A percentile compares a stretch with the other conserved stretches of the same genome.
phyloP scores from a whole-genome alignment of 2,888 invertebrate species.

The Labia minor region DNA sequence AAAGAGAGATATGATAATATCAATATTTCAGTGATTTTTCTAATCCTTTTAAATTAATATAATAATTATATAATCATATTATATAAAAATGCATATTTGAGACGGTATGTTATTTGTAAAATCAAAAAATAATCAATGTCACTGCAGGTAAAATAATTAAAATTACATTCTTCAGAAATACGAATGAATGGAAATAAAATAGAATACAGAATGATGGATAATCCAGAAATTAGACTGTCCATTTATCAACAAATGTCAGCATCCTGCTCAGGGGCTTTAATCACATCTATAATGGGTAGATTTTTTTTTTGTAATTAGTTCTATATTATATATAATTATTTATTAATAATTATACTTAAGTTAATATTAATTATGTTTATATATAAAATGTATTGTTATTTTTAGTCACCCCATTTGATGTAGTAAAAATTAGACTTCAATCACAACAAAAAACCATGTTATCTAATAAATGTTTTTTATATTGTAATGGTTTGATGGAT shows the following conservation, averaged over 20 bases:
- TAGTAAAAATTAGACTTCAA: constrained; percentile 96
- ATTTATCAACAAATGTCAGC: constrained; percentile 74
- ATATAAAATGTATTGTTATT: constrained; percentile 13
- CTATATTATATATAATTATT: constrained; percentile 14
- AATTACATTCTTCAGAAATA: no score
- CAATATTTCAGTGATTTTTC: no score
- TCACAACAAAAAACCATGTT: constrained; percentile 76
- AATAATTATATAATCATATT: no score
- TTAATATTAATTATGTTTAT: constrained; percentile 18
- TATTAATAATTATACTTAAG: constrained; percentile 20
- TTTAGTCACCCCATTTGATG: constrained; percentile 94
- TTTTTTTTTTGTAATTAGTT: no score
- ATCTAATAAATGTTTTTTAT: constrained; percentile 82
- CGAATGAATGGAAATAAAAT: constrained; percentile 17
- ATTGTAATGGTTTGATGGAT: constrained; percentile 98
- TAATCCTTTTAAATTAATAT: no score
- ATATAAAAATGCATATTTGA: no score
- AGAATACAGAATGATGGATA: constrained; percentile 39
- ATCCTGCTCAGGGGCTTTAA: constrained; percentile 75
- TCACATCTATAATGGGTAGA: constrained; percentile 81
- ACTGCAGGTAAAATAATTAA: no score
- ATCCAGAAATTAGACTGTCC: constrained; percentile 64
- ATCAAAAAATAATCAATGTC: no score
- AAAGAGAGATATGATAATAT: no score
- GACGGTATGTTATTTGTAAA: no score